phyloP scores from a whole-genome alignment of 1,140 invertebrate genomes.

The Gonioctena quinquepunctata region DNA sequence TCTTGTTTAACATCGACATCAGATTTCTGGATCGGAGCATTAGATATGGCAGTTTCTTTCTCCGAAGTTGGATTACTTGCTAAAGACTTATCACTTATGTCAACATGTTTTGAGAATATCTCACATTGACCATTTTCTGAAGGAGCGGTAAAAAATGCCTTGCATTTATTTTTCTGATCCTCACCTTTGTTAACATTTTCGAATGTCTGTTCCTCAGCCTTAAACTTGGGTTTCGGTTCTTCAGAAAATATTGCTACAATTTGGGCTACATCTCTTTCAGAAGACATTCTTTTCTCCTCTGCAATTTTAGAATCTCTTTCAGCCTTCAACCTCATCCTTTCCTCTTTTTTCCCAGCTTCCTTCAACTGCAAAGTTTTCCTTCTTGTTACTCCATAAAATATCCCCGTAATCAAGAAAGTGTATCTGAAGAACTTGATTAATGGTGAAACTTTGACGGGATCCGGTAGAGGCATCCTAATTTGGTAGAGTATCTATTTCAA shows the following conservation, averaged over 20 bases:
- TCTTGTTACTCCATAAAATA: slow-evolving; percentile 6
- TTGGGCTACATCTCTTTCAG: background rate
- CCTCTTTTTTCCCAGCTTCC: slow-evolving; percentile 1
- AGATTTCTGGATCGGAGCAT: background rate
- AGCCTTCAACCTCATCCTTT: background rate
- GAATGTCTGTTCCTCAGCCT: background rate
- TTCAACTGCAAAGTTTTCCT: background rate
- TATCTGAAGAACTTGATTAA: slow-evolving; percentile 7
- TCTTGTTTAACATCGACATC: background rate
- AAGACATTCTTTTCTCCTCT: background rate
- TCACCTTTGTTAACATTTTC: background rate
- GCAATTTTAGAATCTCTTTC: background rate
- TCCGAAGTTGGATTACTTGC: background rate
- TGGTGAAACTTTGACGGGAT: background rate
- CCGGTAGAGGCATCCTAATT: background rate
- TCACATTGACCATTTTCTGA: background rate
- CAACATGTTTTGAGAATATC: background rate
- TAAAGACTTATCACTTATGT: background rate
- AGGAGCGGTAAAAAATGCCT: background rate
- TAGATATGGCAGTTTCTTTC: background rate
- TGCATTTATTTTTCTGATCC: background rate
- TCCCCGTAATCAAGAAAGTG: background rate
- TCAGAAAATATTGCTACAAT: slow-evolving; percentile 1
- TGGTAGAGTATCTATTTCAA: background rate
- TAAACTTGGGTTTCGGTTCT: background rate